phyloP scores from a whole-genome alignment of 2,113 vertebrate genomes.

The Chelonoidis abingdonii region DNA sequence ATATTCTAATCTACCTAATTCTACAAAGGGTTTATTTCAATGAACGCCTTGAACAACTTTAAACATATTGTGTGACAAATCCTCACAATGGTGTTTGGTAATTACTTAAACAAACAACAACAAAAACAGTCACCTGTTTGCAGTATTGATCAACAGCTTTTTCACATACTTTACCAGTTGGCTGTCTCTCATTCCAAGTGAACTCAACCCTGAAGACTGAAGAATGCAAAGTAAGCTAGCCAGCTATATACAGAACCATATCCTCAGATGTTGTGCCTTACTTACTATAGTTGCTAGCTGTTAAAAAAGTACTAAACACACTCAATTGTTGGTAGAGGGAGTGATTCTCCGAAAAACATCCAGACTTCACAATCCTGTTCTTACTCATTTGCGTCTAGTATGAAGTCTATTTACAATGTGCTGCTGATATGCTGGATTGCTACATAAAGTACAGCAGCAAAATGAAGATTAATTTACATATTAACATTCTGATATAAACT shows the following conservation, averaged over 20 bases:
- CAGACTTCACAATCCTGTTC: background rate
- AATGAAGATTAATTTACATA: background rate
- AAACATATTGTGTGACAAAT: background rate
- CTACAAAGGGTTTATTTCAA: background rate
- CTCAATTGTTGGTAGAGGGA: background rate
- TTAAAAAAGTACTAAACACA: background rate
- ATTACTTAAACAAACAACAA: background rate
- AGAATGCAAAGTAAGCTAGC: background rate
- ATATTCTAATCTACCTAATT: background rate
- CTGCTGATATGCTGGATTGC: background rate
- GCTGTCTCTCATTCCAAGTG: background rate
- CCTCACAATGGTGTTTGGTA: background rate
- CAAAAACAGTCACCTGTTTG: background rate
- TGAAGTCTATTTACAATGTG: rapidly evolving
- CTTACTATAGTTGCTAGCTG: background rate
- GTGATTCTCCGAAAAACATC: background rate
- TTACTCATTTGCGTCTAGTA: background rate
- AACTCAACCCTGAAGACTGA: background rate
- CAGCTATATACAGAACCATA: background rate
- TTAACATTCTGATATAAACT: background rate
- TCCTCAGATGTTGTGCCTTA: background rate
- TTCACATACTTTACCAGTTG: background rate
- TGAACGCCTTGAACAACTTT: background rate
- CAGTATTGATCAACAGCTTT: background rate
- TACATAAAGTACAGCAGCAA: background rate